Percentiles rank a stretch among this genome's conserved stretches.
Conservation (phyloP, 2,888 invertebrate genomes). For the Phymatocera aterrima region DNA sequence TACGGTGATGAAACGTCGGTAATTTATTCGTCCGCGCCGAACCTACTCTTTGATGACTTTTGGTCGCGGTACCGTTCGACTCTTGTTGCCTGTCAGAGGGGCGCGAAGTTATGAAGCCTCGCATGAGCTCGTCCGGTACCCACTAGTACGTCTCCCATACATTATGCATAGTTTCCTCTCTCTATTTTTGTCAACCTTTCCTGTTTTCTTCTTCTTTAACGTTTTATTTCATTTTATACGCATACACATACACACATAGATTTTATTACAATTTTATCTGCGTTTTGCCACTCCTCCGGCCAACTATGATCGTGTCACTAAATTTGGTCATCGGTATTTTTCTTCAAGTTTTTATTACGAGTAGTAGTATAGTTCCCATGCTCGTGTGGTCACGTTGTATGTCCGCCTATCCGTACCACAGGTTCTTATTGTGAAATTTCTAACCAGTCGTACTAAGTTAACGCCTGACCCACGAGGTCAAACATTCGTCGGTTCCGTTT, state of each 20-base stretch:
- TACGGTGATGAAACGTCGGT: constrained; percentile 36
- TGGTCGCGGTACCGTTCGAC: constrained; percentile 10
- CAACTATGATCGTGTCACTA: background rate
- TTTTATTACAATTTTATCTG: background rate
- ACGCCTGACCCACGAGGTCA: background rate
- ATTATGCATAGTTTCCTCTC: constrained; percentile 27
- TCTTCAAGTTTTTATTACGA: background rate
- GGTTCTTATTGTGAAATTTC: constrained; percentile 13
- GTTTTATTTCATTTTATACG: background rate
- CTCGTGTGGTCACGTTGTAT: too few species aligned
- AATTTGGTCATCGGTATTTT: constrained; percentile 2
- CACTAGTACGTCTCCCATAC: constrained; percentile 15
- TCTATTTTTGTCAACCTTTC: background rate
- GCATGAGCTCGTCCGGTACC: background rate
- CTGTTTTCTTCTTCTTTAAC: background rate
- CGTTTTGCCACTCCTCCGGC: constrained; percentile 11
- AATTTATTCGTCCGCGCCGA: constrained; percentile 37
- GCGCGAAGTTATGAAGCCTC: constrained; percentile 33
- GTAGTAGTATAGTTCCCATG: constrained; percentile 13
- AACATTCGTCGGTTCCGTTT: background rate
- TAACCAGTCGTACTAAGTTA: background rate
- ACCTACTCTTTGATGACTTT: constrained; percentile 33
- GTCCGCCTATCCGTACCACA: background rate
- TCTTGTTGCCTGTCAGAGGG: constrained; percentile 37
- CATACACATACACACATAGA: background rate